Conservation (phyloP, 2,888 invertebrate genomes). For the Oxycera nigricornis region DNA sequence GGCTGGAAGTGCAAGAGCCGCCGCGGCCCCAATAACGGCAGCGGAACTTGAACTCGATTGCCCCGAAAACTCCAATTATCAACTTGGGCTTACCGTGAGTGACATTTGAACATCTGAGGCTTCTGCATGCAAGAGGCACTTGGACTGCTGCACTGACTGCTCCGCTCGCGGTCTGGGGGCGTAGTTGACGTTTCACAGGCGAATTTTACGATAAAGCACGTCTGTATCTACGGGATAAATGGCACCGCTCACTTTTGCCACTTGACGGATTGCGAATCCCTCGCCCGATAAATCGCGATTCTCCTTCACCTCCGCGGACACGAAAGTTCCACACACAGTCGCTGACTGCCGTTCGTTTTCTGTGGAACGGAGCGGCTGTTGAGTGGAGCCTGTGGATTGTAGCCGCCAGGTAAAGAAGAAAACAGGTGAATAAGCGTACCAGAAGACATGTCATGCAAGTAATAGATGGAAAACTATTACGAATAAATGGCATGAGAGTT, state of each 20-base stretch:
- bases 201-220: background rate
- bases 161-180: slow-evolving; percentile 4
- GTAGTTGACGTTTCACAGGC: background rate
- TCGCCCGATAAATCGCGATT: background rate
- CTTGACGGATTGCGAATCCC: background rate
- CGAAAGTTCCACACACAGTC: background rate
- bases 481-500: no score
- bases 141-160: background rate
- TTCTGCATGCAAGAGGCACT: slow-evolving; percentile 18
- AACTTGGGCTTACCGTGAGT: slow-evolving; percentile 43
- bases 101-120: slow-evolving; percentile 45
- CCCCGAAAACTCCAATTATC: slow-evolving; percentile 12
- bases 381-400: background rate
- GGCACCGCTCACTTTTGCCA: background rate
- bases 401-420: background rate
- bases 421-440: no score
- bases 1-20: background rate
- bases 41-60: slow-evolving; percentile 31
- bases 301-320: background rate
- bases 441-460: no score
- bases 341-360: background rate
- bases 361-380: background rate
- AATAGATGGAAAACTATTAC: no score
- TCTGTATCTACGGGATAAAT: background rate
- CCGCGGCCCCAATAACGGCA: slow-evolving; percentile 17